phyloP scores from a whole-genome alignment of 2,113 vertebrate genomes.

The Cettia cetti region DNA sequence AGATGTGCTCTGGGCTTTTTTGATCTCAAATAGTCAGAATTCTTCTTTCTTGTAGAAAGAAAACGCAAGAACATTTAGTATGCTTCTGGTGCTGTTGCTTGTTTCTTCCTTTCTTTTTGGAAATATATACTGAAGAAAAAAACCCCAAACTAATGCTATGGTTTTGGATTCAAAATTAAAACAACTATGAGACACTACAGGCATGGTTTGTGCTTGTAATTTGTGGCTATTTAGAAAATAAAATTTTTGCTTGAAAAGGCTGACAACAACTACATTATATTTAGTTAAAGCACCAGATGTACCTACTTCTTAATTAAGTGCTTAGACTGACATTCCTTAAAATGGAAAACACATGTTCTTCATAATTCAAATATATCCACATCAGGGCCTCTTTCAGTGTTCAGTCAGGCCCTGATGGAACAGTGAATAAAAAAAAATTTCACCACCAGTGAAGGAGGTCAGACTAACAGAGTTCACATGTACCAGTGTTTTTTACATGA shows the following conservation, averaged over 20 bases:
- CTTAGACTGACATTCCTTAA: not conserved
- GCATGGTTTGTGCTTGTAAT: not conserved
- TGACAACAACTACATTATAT: conserved; percentile 9
- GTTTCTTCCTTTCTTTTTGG: not conserved
- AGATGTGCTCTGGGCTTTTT: not conserved
- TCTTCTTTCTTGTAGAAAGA: not conserved
- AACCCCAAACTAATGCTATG: not conserved
- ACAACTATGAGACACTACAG: not conserved
- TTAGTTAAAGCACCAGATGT: conserved; percentile 13
- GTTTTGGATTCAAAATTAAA: not conserved
- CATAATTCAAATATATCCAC: not conserved
- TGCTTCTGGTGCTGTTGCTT: not conserved
- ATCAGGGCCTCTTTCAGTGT: not conserved
- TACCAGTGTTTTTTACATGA: not conserved
- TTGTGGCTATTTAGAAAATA: conserved; percentile 4
- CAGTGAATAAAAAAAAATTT: not conserved
- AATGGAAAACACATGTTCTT: conserved; percentile 9
- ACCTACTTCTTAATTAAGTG: conserved; percentile 23
- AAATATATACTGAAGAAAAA: not conserved
- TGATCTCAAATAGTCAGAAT: not conserved
- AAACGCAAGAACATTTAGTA: not conserved
- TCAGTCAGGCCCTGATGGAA: not conserved
- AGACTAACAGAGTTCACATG: not conserved
- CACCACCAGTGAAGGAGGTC: not conserved
- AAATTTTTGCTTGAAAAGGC: not conserved